A percentile compares a stretch with the other conserved stretches of the same genome.
phyloP scores from a whole-genome alignment of 2,888 invertebrate genomes.

The Panorpa germanica region DNA sequence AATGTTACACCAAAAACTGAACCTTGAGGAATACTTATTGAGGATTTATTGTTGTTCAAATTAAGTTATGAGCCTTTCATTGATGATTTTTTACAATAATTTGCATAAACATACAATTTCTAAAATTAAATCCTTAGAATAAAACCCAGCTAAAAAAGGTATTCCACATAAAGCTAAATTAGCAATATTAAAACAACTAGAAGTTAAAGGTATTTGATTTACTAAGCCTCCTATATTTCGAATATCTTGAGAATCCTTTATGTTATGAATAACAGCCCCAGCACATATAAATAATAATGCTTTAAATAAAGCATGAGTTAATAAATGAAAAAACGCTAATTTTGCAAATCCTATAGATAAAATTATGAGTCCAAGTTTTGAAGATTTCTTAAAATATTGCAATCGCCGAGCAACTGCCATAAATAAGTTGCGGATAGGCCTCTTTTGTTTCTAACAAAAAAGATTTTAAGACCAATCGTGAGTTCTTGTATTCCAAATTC shows the following conservation, averaged over 20 bases:
- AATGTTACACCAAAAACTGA: too few species aligned
- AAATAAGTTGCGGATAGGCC: too few species aligned
- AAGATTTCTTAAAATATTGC: too few species aligned
- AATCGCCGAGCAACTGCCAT: too few species aligned
- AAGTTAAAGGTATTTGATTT: slow-evolving; percentile 29
- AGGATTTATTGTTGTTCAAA: too few species aligned
- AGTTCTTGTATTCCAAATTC: too few species aligned
- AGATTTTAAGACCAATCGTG: too few species aligned
- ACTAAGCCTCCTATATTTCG: slow-evolving; percentile 34
- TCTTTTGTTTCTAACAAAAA: too few species aligned
- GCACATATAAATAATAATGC: slow-evolving; percentile 55
- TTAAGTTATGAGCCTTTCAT: too few species aligned
- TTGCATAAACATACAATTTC: slow-evolving; percentile 31
- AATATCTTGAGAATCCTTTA: slow-evolving; percentile 45
- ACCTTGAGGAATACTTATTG: too few species aligned
- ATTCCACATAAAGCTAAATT: slow-evolving; percentile 41
- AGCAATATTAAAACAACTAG: slow-evolving; percentile 33
- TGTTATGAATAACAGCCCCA: slow-evolving; percentile 45
- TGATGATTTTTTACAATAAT: too few species aligned
- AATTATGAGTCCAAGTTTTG: too few species aligned
- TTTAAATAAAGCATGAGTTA: slow-evolving; percentile 59
- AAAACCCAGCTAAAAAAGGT: slow-evolving; percentile 45
- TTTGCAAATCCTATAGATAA: slow-evolving; percentile 31
- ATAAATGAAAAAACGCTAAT: slow-evolving; percentile 50
- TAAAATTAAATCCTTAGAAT: slow-evolving; percentile 42